A percentile compares a stretch with the other conserved stretches of the same genome.
phyloP scores from a whole-genome alignment of 92 coral and sea anemone genomes.

The Phymanthus crucifer region DNA sequence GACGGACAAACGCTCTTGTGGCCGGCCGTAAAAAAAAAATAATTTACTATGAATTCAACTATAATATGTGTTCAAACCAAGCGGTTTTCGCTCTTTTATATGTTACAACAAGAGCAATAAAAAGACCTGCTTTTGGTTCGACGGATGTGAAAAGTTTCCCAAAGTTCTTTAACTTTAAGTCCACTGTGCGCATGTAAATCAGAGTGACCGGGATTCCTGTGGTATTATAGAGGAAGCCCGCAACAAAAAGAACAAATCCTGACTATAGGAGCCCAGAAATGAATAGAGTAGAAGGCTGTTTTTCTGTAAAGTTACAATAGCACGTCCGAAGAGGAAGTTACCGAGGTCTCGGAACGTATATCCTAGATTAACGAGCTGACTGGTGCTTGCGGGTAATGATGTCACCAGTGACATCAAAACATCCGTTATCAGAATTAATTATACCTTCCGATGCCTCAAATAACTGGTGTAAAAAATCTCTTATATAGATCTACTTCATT shows the following conservation, averaged over 20 bases:
- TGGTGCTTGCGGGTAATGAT: slow-evolving; percentile 1
- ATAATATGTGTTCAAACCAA: too few species aligned
- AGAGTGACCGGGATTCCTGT: background rate
- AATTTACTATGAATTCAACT: too few species aligned
- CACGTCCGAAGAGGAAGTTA: slow-evolving; percentile 4
- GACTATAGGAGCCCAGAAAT: background rate
- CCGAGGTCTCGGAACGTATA: slow-evolving; percentile 4
- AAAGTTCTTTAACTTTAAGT: background rate
- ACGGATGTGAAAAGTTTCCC: background rate
- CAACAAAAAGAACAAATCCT: background rate
- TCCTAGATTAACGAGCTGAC: background rate
- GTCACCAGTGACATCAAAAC: background rate
- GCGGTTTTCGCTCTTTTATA: too few species aligned
- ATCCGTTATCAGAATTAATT: background rate
- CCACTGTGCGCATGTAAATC: background rate
- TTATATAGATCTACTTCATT: background rate
- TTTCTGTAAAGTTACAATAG: background rate
- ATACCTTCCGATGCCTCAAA: background rate
- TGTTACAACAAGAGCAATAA: too few species aligned
- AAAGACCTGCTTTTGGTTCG: background rate
- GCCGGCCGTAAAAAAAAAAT: too few species aligned
- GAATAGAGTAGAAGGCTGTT: background rate
- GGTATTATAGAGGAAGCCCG: slow-evolving; percentile 1
- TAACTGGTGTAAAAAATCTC: background rate
- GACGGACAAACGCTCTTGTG: background rate